Conservation (phyloP, 2,888 invertebrate genomes). For the Capitulum mitella region DNA sequence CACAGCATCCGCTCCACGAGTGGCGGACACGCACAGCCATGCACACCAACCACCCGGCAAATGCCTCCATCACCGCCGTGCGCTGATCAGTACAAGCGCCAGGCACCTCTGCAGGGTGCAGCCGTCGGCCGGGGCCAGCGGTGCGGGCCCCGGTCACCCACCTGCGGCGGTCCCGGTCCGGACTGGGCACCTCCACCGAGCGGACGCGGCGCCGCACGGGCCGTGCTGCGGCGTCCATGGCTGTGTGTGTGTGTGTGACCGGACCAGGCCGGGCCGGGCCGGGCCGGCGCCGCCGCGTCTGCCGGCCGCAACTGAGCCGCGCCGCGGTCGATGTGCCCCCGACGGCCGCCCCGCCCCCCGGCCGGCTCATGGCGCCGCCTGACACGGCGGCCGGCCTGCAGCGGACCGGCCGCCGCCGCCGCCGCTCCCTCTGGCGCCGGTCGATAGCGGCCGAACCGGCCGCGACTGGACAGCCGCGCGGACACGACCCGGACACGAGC, state of each 20-base stretch:
- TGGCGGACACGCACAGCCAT: too few species aligned
- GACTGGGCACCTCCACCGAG: constrained; percentile 26
- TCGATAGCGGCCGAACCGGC: neutral
- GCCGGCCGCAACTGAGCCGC: neutral
- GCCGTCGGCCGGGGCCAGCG: too few species aligned
- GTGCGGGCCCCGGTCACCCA: too few species aligned
- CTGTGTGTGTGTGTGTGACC: constrained; percentile 9
- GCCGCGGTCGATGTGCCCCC: neutral
- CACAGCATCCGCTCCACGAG: too few species aligned
- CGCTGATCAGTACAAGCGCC: too few species aligned
- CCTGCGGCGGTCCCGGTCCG: neutral
- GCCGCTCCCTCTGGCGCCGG: neutral
- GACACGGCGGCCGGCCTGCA: neutral
- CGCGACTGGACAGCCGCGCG: neutral
- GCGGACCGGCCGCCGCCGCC: neutral
- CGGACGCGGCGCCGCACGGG: constrained; percentile 22
- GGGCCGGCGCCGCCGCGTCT: neutral
- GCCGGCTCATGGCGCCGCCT: too few species aligned
- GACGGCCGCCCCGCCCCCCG: too few species aligned
- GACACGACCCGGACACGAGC: too few species aligned
- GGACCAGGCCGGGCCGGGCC: neutral
- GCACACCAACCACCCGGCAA: too few species aligned
- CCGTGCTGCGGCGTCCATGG: neutral
- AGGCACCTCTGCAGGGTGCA: too few species aligned
- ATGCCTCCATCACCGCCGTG: too few species aligned